Evolutionary conservation across 30 jellyfish, hydroid and myxozoan genomes (phyloP).

Genomic region (Cassiopea andromeda): DNA sequence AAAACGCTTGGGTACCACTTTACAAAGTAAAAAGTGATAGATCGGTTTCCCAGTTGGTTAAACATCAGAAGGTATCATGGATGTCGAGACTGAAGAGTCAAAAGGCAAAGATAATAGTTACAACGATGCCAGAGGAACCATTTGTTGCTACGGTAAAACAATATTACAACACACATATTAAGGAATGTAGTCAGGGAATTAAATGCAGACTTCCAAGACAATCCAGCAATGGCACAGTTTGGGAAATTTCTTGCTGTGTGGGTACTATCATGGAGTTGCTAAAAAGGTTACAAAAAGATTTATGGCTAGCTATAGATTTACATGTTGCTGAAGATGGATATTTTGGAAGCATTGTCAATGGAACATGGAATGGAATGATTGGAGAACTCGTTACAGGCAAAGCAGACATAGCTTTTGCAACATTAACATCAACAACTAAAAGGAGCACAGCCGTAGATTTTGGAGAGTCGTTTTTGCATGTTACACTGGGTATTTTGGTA

Average conservation of each 20-base stretch:
- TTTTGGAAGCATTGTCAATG: constrained; percentile 54
- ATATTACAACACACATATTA: neutral
- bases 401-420: constrained; percentile 72
- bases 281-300: constrained; percentile 41
- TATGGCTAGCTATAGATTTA: constrained; percentile 33
- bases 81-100: constrained; percentile 26
- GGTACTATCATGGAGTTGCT: constrained; percentile 71
- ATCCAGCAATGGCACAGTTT: neutral
- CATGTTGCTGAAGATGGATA: constrained; percentile 72
- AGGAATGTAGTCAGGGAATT: constrained; percentile 30
- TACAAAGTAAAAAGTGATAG: constrained; percentile 8
- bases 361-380: constrained; percentile 76
- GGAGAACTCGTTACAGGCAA: constrained; percentile 67
- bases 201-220: neutral
- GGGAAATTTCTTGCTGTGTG: constrained; percentile 70
- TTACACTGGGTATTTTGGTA: constrained; percentile 30
- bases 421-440: constrained; percentile 48
- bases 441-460: constrained; percentile 64
- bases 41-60: neutral
- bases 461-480: constrained; percentile 52
- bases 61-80: constrained; percentile 15
- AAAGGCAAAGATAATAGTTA: constrained; percentile 10
- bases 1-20: constrained; percentile 2
- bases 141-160: neutral
- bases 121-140: constrained; percentile 28